phyloP scores from a whole-genome alignment of 2,113 vertebrate genomes.

The Fulmarus glacialis region DNA sequence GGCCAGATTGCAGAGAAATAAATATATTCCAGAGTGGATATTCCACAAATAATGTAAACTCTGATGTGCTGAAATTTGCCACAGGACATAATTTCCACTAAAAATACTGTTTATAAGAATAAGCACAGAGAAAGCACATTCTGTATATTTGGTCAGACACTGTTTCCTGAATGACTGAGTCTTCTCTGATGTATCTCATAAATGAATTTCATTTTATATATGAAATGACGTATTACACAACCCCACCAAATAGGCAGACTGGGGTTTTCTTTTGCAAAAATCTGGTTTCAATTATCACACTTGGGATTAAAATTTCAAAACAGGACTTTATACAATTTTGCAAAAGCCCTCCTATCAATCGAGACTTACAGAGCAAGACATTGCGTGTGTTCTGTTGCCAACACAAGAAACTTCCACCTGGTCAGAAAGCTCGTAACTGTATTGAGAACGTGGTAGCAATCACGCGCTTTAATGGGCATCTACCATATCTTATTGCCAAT shows the following conservation, averaged over 20 bases:
- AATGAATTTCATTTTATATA: background rate
- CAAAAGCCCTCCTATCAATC: accelerated
- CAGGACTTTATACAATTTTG: background rate
- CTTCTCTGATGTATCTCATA: background rate
- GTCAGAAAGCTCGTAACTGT: background rate
- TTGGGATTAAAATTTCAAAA: background rate
- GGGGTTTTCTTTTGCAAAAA: background rate
- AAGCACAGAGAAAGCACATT: background rate
- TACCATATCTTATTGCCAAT: background rate
- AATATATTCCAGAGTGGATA: background rate
- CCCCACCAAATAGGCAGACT: background rate
- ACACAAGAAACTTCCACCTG: background rate
- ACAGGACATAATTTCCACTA: background rate
- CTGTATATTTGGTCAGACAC: background rate
- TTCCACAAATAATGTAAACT: background rate
- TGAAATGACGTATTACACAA: background rate
- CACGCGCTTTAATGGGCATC: background rate
- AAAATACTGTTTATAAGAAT: background rate
- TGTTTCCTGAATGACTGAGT: background rate
- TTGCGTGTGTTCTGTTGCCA: background rate
- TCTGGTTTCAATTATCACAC: background rate
- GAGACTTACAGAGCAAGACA: background rate
- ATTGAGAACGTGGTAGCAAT: background rate
- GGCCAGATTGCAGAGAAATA: background rate
- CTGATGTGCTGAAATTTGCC: background rate